Percentiles rank a stretch among this genome's conserved stretches.
Conservation (phyloP, 2,797 vertebrate genomes). For the Vipera ursinii region DNA sequence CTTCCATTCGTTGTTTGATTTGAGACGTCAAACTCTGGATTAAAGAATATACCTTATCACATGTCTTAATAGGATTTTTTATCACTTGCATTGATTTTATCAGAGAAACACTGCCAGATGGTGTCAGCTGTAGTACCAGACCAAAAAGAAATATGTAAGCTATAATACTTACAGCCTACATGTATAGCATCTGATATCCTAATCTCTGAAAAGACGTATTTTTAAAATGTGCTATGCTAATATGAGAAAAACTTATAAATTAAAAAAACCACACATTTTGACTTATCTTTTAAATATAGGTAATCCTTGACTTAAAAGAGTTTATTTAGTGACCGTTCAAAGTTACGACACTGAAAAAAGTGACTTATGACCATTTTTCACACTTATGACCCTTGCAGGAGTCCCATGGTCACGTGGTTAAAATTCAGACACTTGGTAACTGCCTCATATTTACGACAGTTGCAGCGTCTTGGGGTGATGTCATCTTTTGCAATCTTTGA, state of each 20-base stretch:
- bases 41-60: constrained; percentile 86
- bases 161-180: neutral
- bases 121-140: constrained; percentile 78
- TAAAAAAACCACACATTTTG: neutral
- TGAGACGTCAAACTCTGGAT: constrained; percentile 87
- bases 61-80: constrained; percentile 87
- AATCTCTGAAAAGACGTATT: neutral
- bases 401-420: neutral
- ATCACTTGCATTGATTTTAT: constrained; percentile 89
- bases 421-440: neutral
- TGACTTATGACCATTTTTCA: neutral
- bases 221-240: neutral
- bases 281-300: neutral
- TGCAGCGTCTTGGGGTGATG: neutral
- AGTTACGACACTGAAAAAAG: neutral
- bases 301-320: neutral
- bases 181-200: neutral
- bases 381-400: neutral
- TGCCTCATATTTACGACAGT: neutral
- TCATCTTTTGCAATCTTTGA: neutral
- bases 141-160: constrained; percentile 8
- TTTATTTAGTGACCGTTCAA: neutral
- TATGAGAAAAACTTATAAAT: neutral
- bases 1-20: constrained; percentile 86
- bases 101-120: constrained; percentile 82